Base-by-base conservation (phyloP, 2,888 invertebrate species). In the Apodemia zela region DNA sequence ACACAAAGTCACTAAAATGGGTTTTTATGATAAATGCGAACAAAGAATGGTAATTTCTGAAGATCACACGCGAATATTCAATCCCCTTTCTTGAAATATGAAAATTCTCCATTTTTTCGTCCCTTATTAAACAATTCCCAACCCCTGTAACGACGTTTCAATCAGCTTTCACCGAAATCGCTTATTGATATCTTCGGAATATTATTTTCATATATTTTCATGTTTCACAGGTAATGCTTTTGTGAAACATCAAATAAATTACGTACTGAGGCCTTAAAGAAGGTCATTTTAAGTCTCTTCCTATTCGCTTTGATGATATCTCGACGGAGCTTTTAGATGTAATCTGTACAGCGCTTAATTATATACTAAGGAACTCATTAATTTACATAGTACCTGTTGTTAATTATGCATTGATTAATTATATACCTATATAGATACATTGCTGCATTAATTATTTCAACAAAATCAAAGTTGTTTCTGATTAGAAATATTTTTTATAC, bases 21-120 rank as follows among this genome's bases (percentile, higher is more conserved):
- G 13, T 25, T 51, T 54, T 25, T 29, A 29, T 57, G 15, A 57
- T 57, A 29, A 57, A 29, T 63, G 59, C 59, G 49, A 33, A 65
- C 65, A 65, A 65, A 63, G 64, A 65, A 65, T 45, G 65, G 65
- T 65, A 65, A 65, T 65, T 65, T 65, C 15, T 58, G 65, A 65
- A 69, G 68, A 72, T 73, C 70, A 71, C 71, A 70, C 66, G 67
- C 67, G 63, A 69, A 72, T 75, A 75, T 74, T 77, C 68, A 73
- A 75, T 76, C 70, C 66, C 68, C 72, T 75, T 73, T 71, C 65
- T 64, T 63, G 60, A 42, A 60, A 64, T 51, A 58, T 64, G 67
- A 62, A 69, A 70, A 72, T 64, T 69, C 68, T 63, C 67, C 57
- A 65, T 71, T 71, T 69, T 69, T 63, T 59, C 60, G 60, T 65